phyloP scores from a whole-genome alignment of 1,140 invertebrate species.

The Drosophila sproati region DNA sequence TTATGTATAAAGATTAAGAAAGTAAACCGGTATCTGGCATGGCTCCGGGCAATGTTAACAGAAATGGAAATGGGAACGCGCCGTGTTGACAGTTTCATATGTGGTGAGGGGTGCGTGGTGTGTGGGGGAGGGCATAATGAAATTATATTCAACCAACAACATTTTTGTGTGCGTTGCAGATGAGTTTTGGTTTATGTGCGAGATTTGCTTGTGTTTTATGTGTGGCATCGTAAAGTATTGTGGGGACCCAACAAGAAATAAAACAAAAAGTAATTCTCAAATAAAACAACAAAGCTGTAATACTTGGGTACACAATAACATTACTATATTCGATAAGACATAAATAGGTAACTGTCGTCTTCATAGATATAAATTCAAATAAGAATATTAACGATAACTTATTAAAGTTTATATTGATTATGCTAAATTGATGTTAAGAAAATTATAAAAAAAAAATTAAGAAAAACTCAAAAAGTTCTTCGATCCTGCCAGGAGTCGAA shows the following conservation, averaged over 20 bases:
- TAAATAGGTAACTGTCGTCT: too few species aligned
- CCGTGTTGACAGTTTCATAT: slow-evolving; percentile 71
- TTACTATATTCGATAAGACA: neutral
- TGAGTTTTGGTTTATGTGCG: slow-evolving; percentile 58
- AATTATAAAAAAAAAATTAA: slow-evolving; percentile 1
- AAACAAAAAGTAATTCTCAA: slow-evolving; percentile 51
- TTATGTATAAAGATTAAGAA: slow-evolving; percentile 81
- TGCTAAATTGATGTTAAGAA: neutral
- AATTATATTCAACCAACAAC: slow-evolving; percentile 65
- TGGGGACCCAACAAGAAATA: slow-evolving; percentile 43
- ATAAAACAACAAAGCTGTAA: slow-evolving; percentile 24
- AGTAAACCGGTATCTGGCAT: slow-evolving; percentile 75
- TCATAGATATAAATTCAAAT: neutral
- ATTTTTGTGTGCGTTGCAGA: slow-evolving; percentile 46
- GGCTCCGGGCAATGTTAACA: slow-evolving; percentile 44
- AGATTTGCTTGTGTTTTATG: slow-evolving; percentile 60
- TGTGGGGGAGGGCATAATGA: slow-evolving; percentile 52
- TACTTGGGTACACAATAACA: neutral
- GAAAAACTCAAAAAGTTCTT: slow-evolving; percentile 20
- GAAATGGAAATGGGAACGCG: slow-evolving; percentile 17
- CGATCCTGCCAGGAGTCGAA: slow-evolving; percentile 90
- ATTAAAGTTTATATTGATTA: neutral
- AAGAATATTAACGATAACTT: neutral
- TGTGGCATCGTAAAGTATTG: slow-evolving; percentile 48
- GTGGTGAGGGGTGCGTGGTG: neutral